phyloP scores from a whole-genome alignment of 2,113 vertebrate species.

The human region DNA sequence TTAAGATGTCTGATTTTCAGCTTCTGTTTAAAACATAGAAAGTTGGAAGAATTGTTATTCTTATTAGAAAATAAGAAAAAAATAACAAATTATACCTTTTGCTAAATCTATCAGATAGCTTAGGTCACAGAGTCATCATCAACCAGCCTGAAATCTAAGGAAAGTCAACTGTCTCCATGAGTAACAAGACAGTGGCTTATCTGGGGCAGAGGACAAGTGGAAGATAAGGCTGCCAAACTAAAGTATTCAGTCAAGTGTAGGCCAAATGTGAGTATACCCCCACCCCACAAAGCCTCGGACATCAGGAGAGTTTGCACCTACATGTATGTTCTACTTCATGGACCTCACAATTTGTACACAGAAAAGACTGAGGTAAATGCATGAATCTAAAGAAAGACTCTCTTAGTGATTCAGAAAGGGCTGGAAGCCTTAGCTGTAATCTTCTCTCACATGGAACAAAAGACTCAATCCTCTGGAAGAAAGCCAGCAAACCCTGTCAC shows the following conservation, averaged over 20 bases:
- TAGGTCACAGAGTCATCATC: not conserved
- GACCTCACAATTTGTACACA: not conserved
- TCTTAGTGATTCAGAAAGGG: not conserved
- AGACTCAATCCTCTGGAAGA: not conserved
- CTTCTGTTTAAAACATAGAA: not conserved
- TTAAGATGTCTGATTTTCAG: not conserved
- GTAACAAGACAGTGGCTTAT: not conserved
- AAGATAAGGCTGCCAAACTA: not conserved
- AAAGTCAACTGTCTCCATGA: not conserved
- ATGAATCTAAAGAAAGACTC: not conserved
- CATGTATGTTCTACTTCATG: not conserved
- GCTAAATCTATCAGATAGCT: not conserved
- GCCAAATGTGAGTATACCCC: not conserved
- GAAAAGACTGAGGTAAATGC: not conserved
- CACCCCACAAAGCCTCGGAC: not conserved
- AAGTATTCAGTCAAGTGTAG: not conserved
- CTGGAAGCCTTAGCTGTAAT: not conserved
- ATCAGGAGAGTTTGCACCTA: not conserved
- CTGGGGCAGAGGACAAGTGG: not conserved
- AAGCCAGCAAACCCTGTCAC: not conserved
- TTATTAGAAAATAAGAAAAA: not conserved
- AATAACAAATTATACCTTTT: not conserved
- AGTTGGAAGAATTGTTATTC: not conserved
- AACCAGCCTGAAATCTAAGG: not conserved
- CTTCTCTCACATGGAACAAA: not conserved